Evolutionary conservation across 2,797 vertebrate genomes (phyloP), one percentile per base, ranked within the genome.

Genomic region (Centropyge bicolor): DNA sequence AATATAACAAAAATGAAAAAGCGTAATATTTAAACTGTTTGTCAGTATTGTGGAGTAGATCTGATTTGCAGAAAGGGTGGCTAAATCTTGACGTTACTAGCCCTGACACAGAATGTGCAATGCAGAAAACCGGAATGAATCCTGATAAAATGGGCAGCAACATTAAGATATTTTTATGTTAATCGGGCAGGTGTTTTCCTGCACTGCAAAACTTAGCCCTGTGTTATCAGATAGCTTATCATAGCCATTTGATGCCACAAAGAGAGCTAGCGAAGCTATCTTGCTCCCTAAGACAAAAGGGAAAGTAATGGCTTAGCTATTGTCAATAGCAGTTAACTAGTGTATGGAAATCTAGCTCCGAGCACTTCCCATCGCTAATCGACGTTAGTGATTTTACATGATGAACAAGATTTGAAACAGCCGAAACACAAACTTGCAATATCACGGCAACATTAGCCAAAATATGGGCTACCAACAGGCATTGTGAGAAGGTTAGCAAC

Each of bases 221-320:
- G 64, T 77, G 76, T 86, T 83, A 85, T 85, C 68, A 57, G 54
- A 67, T 56, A 70, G 74, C 79, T 84, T 80, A 84, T 88, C 87
- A 51, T 8, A 67, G 76, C 86, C 74, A 82, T 86, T 83, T 85
- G 85, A 92, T 76, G 85, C 87, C 89, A 93, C 91, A 92, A 92
- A 92, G 90, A 91, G 87, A 87, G 91, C 93, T 92, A 93, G 90
- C 92, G 82, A 72, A 79, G 92, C 92, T 91, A 88, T 88, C 88
- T 80, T 72, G 88, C 86, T 84, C 76, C 84, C 84, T 87, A 91
- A 94, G 93, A 94, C 93, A 94, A 94, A 94, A 94, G 93, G 89
- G 92, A 94, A 94, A 94, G 93, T 94, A 93, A 93, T 90, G 92
- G 91, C 89, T 93, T 81, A 88, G 93, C 93, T 89, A 91, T 92